Conservation (phyloP, 2,797 vertebrate genomes). For the Melanogrammus aeglefinus region DNA sequence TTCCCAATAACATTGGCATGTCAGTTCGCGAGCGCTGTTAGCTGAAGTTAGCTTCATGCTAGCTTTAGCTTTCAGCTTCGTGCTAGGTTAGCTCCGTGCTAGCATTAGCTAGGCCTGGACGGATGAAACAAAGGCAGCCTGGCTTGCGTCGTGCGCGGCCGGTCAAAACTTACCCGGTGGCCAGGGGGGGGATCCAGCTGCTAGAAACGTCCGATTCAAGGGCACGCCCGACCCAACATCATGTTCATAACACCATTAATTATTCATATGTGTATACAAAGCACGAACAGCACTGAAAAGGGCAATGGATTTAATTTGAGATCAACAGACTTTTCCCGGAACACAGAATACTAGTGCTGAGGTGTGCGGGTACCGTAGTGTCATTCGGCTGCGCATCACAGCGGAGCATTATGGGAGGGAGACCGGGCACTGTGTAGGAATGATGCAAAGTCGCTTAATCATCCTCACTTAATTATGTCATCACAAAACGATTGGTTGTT, state of each 20-base stretch:
- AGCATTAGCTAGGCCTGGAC: constrained; percentile 60
- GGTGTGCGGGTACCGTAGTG: constrained; percentile 28
- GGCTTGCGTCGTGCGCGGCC: constrained; percentile 35
- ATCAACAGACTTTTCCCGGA: constrained; percentile 43
- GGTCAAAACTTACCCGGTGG: constrained; percentile 61
- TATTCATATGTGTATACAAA: not conserved
- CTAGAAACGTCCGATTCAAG: constrained; percentile 49
- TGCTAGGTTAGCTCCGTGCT: constrained; percentile 17
- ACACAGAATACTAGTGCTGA: constrained; percentile 33
- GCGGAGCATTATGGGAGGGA: constrained; percentile 55
- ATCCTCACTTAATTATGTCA: no score
- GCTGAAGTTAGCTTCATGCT: constrained; percentile 8
- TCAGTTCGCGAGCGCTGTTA: constrained; percentile 37
- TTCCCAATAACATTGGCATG: constrained; percentile 36
- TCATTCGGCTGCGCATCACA: constrained; percentile 44
- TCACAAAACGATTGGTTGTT: no score
- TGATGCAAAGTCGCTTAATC: no score
- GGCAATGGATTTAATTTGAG: not conserved
- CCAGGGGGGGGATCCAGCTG: constrained; percentile 40
- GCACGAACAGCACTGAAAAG: not conserved
- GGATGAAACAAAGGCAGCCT: constrained; percentile 70
- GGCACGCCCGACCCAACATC: constrained; percentile 44
- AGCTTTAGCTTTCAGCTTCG: constrained; percentile 38
- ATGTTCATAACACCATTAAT: constrained; percentile 20
- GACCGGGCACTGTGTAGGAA: not conserved